These are phyloP conservation scores for Argya squamiceps DNA, from an alignment of 2,797 vertebrate species.

Conservation along the genomic window DNA sequence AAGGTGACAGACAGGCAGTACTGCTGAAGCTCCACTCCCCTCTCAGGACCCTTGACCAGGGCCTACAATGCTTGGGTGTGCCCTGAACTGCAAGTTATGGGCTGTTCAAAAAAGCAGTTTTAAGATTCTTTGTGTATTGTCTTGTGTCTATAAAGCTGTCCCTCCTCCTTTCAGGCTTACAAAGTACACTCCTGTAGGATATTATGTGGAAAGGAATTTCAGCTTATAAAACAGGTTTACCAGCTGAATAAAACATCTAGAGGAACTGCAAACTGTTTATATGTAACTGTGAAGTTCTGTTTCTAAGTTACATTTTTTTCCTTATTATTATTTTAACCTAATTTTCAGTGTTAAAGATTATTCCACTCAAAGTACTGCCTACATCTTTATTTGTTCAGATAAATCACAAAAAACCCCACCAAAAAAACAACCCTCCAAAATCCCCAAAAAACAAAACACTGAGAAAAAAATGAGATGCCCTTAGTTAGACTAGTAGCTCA, in stretches of 20 bases:
- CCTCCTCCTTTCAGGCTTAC: background rate
- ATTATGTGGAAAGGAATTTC: conserved; percentile 26
- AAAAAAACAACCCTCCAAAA: background rate
- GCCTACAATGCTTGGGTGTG: background rate
- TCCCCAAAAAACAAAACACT: background rate
- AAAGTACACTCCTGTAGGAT: background rate
- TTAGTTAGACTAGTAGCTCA: background rate
- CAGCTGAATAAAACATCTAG: background rate
- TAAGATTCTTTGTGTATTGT: background rate
- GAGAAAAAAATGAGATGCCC: background rate
- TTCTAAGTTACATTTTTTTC: background rate
- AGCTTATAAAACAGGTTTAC: conserved; percentile 17
- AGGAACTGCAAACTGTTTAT: background rate
- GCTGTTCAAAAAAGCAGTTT: background rate
- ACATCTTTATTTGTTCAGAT: background rate
- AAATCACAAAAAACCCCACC: background rate
- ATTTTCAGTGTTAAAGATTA: background rate
- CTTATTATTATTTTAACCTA: background rate
- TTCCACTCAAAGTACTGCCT: background rate
- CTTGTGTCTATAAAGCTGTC: background rate
- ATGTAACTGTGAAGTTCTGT: background rate
- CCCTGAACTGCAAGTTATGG: background rate
- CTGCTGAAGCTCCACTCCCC: background rate
- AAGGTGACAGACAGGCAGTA: background rate
- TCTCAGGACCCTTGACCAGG: background rate